phyloP scores from a whole-genome alignment of 2,888 invertebrate species.

The Nomada lathburiana region DNA sequence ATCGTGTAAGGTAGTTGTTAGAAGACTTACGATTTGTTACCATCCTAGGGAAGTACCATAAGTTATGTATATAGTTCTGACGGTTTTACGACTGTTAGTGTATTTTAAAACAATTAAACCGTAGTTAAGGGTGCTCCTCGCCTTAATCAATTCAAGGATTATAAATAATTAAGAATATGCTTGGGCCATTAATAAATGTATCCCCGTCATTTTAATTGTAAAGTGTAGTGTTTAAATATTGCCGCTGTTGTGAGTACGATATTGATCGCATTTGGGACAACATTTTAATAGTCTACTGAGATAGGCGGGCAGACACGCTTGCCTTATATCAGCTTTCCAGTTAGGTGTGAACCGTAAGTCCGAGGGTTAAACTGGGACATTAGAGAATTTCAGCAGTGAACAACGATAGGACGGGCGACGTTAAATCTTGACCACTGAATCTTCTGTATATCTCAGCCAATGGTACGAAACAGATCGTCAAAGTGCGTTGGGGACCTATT shows the following conservation, averaged over 20 bases:
- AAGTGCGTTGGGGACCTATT: slow-evolving; percentile 10
- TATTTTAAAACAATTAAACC: no score
- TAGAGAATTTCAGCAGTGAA: slow-evolving; percentile 22
- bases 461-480: slow-evolving; percentile 1
- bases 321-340: slow-evolving; percentile 12
- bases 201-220: no score
- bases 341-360: slow-evolving; percentile 34
- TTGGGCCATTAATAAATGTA: no score
- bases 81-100: no score
- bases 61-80: no score
- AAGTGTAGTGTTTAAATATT: no score
- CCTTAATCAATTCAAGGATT: no score
- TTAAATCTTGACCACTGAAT: slow-evolving; percentile 55
- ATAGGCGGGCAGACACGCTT: background rate
- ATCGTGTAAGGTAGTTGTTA: no score
- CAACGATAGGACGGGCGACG: slow-evolving; percentile 46
- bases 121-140: no score
- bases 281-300: slow-evolving; percentile 2
- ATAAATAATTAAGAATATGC: no score
- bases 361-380: slow-evolving; percentile 20
- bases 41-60: no score
- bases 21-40: no score
- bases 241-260: background rate
- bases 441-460: slow-evolving; percentile 23
- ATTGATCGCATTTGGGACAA: background rate